These are phyloP conservation scores for Alectoris magna DNA, from an alignment of 2,797 vertebrate species.

Conservation along the genomic window DNA sequence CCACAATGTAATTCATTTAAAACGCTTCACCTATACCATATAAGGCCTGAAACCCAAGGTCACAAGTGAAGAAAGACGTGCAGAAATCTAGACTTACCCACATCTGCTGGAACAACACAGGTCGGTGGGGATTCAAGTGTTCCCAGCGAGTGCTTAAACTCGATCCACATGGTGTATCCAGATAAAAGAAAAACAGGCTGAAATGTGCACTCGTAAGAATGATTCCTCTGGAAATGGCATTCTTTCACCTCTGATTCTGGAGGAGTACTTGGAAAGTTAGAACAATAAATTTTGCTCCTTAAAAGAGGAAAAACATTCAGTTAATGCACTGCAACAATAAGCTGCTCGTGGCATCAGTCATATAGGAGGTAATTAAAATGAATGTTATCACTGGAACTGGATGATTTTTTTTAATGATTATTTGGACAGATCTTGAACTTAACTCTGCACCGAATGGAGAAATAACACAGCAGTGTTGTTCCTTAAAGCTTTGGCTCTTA, in stretches of 20 bases:
- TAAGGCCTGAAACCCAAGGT: not conserved
- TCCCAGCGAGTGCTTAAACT: slow-evolving; percentile 80
- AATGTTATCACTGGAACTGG: not conserved
- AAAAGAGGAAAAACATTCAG: slow-evolving; percentile 29
- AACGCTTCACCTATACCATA: not conserved
- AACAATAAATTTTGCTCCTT: slow-evolving; percentile 85
- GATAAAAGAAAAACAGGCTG: slow-evolving; percentile 84
- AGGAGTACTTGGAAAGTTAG: slow-evolving; percentile 77
- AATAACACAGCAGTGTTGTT: not conserved
- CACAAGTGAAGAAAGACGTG: not conserved
- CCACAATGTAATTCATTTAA: not conserved
- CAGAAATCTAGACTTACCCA: slow-evolving; percentile 82
- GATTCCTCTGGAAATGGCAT: slow-evolving; percentile 69
- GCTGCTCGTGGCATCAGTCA: not conserved
- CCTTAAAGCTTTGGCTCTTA: not conserved
- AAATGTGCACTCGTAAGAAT: slow-evolving; percentile 84
- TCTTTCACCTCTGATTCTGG: slow-evolving; percentile 75
- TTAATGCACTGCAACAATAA: not conserved
- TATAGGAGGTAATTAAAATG: not conserved
- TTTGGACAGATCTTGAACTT: not conserved
- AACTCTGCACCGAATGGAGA: not conserved
- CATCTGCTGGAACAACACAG: slow-evolving; percentile 86
- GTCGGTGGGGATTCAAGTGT: slow-evolving; percentile 84
- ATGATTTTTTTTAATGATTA: not conserved
- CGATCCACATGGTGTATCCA: slow-evolving; percentile 94